Percentiles rank a stretch among this genome's conserved stretches.
Conservation (phyloP, 2,797 vertebrate genomes). For the Crypturellus tataupa region DNA sequence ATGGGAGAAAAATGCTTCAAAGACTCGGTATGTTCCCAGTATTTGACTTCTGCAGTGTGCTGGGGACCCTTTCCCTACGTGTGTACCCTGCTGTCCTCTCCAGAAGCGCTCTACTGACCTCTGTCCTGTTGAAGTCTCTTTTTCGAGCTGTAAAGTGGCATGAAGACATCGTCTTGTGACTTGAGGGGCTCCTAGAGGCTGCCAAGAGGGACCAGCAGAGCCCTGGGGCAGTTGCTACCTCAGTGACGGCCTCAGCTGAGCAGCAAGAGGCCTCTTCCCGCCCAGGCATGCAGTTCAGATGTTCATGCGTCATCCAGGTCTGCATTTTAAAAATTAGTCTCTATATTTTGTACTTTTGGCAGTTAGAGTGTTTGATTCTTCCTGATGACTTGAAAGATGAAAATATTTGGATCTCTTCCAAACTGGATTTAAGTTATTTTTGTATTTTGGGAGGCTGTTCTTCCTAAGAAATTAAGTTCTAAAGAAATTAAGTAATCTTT, state of each 20-base stretch:
- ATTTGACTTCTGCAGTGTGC: not conserved
- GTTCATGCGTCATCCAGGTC: not conserved
- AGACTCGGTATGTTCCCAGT: not conserved
- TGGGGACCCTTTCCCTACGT: not conserved
- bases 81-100: not conserved
- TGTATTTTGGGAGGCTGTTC: not conserved
- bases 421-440: not conserved
- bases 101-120: not conserved
- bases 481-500: not conserved
- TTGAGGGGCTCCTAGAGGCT: not conserved
- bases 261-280: not conserved
- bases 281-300: not conserved
- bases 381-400: not conserved
- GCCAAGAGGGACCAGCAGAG: not conserved
- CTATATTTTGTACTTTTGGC: not conserved
- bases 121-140: not conserved
- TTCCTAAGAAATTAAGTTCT: not conserved
- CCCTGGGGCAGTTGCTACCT: not conserved
- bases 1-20: not conserved
- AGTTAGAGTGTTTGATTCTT: not conserved
- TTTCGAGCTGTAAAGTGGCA: not conserved
- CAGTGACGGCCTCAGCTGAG: not conserved
- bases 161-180: not conserved
- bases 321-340: not conserved
- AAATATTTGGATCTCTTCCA: slow-evolving; percentile 8